Evolutionary conservation across 92 coral and sea anemone genomes (phyloP), one percentile per base, ranked within the genome.

Genomic region (Zoanthus solanderi): DNA sequence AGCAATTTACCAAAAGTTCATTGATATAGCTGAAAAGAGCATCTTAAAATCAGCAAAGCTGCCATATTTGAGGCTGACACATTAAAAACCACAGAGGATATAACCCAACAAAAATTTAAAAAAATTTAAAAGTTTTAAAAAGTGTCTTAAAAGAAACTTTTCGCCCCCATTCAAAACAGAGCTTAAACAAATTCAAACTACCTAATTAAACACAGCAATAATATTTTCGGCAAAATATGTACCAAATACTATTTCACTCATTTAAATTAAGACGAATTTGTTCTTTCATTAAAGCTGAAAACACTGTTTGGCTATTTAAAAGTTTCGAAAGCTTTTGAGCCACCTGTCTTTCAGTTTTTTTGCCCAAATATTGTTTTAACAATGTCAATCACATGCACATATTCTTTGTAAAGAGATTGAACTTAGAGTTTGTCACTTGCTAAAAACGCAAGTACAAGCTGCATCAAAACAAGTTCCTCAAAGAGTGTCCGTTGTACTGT

Each of bases 341-440:
- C 72, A 92, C 94, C 44, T 92, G 90, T 79, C 58, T 79, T 79
- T 61, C 80, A 54, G 91, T 58, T 79, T 88, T 91, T 79, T 84
- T 86, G 46, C 88, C 88, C 63, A 84, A 48, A 77, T 37, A 86
- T 58, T 92, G 88, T 30, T 10, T 52, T 48, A 63, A 89, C 73
- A 79, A 54, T 30, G 34, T 80, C 78, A 53, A 92, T 88, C 45
- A 89, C 3, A 13, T 77, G 86, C 42, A 78, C 87, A 61, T 92
- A 92, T 60, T 92, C 89, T n/a, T 76, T 32, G 68, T 72, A 57
- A 30, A 92, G 90, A 65, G 79, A 48, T 17, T 77, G 78, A 18
- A 85, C 50, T 37, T 92, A 85, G 29, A 92, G 88, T 31, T 86
- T 86, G 52, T 89, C 83, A 17, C 16, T 67, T 81, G 88, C 83